Conservation (phyloP, 2,797 vertebrate genomes). For the Takifugu ocellatus region DNA sequence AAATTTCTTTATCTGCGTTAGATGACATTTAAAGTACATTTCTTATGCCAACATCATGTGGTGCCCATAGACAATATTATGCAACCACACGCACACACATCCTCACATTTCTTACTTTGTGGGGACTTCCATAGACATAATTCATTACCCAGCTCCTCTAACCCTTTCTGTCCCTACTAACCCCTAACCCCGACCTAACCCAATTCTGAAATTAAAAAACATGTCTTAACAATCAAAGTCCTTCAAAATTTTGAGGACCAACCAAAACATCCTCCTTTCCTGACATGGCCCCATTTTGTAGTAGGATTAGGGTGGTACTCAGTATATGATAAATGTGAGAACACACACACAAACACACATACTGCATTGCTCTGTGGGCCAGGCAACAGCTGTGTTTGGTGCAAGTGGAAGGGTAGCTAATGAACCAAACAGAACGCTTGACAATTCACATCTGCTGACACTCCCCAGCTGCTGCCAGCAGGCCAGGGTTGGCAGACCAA, state of each 20-base stretch:
- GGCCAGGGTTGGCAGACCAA: slow-evolving; percentile 54
- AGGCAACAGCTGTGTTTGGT: slow-evolving; percentile 65
- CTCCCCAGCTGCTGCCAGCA: slow-evolving; percentile 66
- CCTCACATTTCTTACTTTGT: too few species aligned
- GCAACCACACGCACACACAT: too few species aligned
- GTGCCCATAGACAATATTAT: too few species aligned
- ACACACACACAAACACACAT: slow-evolving; percentile 16
- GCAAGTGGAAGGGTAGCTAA: slow-evolving; percentile 68
- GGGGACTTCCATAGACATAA: too few species aligned
- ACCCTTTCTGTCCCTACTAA: too few species aligned
- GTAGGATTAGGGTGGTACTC: neutral
- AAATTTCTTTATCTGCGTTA: too few species aligned
- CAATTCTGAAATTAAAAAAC: neutral
- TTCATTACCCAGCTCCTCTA: neutral
- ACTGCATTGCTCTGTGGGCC: slow-evolving; percentile 64
- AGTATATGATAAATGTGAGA: neutral
- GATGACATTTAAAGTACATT: too few species aligned
- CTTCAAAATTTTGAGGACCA: neutral
- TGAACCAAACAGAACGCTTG: slow-evolving; percentile 67
- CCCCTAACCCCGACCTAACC: neutral
- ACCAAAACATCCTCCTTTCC: too few species aligned
- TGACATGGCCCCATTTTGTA: too few species aligned
- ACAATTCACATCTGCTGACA: slow-evolving; percentile 78
- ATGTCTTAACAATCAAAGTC: neutral
- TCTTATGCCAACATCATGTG: too few species aligned